phyloP scores from a whole-genome alignment of 1,140 invertebrate genomes.

The Tribolium castaneum region DNA sequence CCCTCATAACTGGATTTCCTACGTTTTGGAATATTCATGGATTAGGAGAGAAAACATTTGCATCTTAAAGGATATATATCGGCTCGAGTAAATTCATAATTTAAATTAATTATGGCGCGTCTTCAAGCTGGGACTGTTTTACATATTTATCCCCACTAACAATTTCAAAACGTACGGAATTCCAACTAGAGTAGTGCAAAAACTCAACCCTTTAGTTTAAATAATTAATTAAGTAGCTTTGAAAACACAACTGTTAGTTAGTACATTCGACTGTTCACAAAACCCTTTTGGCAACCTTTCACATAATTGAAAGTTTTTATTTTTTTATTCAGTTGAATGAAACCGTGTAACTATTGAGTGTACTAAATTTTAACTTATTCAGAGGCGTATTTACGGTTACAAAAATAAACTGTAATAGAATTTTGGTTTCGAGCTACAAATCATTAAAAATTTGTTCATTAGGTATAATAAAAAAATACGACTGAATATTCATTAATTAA shows the following conservation, averaged over 20 bases:
- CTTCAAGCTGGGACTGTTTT: neutral
- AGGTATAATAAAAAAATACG: no score
- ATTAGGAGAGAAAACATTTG: neutral
- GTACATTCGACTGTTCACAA: slow-evolving; percentile 22
- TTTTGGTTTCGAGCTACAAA: no score
- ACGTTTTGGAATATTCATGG: neutral
- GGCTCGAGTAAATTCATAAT: neutral
- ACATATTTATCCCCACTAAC: neutral
- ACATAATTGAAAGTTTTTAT: neutral
- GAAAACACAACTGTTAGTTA: neutral
- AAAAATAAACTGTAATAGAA: no score
- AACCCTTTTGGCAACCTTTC: neutral
- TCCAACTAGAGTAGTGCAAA: neutral
- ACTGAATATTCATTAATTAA: no score
- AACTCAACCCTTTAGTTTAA: neutral
- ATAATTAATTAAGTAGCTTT: neutral
- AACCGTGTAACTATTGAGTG: neutral
- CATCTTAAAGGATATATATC: neutral
- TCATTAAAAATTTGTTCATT: no score
- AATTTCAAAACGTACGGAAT: neutral
- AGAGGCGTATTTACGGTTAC: no score
- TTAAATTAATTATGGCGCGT: neutral
- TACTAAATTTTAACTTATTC: neutral
- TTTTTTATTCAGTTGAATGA: neutral
- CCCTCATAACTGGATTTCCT: neutral